phyloP scores from a whole-genome alignment of 2,888 invertebrate genomes.

The Clunio marinus region DNA sequence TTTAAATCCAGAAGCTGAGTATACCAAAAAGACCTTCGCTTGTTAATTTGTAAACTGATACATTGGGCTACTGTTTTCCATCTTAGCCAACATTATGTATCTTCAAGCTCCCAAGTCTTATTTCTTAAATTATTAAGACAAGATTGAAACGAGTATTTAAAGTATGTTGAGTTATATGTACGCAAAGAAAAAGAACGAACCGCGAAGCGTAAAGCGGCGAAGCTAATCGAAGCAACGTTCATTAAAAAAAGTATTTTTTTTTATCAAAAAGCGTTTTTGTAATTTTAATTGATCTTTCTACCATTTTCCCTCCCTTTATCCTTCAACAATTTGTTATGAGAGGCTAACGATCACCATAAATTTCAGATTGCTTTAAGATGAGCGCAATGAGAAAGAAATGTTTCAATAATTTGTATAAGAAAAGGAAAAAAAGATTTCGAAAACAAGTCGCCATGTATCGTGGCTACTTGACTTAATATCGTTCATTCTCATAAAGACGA shows the following conservation, averaged over 20 bases:
- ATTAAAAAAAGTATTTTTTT: slow-evolving; percentile 13
- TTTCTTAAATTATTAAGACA: slow-evolving; percentile 34
- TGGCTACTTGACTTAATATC: background rate
- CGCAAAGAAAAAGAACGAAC: slow-evolving; percentile 1
- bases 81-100: background rate
- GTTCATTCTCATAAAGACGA: background rate
- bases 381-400: background rate
- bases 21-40: slow-evolving; percentile 15
- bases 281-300: slow-evolving; percentile 34
- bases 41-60: slow-evolving; percentile 38
- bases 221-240: slow-evolving; percentile 33
- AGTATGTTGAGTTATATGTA: background rate
- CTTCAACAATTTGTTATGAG: slow-evolving; percentile 37
- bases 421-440: background rate
- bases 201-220: background rate
- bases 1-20: slow-evolving; percentile 33
- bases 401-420: slow-evolving; percentile 5
- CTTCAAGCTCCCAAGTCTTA: slow-evolving; percentile 11
- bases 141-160: slow-evolving; percentile 30
- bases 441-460: background rate
- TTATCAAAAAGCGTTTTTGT: slow-evolving; percentile 27
- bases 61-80: slow-evolving; percentile 28
- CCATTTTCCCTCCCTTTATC: slow-evolving; percentile 18
- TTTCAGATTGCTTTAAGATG: background rate
- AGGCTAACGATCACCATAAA: slow-evolving; percentile 34